Evolutionary conservation across 23 tunicate species (phyloP), one percentile per base, ranked within the genome.

Genomic region (Clavelina lepadiformis): DNA sequence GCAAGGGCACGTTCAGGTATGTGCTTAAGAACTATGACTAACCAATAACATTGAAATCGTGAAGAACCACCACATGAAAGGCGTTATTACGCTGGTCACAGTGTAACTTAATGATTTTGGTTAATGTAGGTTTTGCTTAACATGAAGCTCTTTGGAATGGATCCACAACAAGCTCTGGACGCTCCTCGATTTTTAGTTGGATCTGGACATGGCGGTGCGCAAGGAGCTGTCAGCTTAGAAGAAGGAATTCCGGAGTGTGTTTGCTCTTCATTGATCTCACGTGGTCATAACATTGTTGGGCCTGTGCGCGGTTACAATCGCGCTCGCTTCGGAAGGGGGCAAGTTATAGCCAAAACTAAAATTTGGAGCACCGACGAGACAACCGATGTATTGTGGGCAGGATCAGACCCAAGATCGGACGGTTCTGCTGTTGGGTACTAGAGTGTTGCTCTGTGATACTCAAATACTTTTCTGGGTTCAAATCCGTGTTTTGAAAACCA

Each of bases 1-100:
- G 1, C 97, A 89, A 69, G 97, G 97, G 0, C 97, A 89, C 55
- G 83, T 89, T 20, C 97, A 89, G 89, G 97, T 89, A 35, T 36
- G 50, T 44, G 49, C 15, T 44, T 44, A 44, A 11, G 49, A 44
- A 44, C 11, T 44, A 15, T 11, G 15, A 44, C 15, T 11, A 44
- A 44, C 11, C 49, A 44, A 44, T 11, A 44, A 44, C 15, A 44
- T 44, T 11, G 15, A 44, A 44, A 15, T 11, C 11, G 49, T 44
- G 13, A 15, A 11, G 15, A 44, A 44, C 49, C 11, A 15, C 49
- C 15, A 11, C 15, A 44, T 11, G 15, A 44, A 44, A 15, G 13
- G 49, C 23, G 26, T n/a, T n/a, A 24, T 53, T 24, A 24, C 21
- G 59, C 59, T n/a, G 24, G 22, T 53, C 23, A 8, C 49, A 41